Evolutionary conservation across 2,797 vertebrate genomes (phyloP).

Genomic region (Gobio occitaniae): DNA sequence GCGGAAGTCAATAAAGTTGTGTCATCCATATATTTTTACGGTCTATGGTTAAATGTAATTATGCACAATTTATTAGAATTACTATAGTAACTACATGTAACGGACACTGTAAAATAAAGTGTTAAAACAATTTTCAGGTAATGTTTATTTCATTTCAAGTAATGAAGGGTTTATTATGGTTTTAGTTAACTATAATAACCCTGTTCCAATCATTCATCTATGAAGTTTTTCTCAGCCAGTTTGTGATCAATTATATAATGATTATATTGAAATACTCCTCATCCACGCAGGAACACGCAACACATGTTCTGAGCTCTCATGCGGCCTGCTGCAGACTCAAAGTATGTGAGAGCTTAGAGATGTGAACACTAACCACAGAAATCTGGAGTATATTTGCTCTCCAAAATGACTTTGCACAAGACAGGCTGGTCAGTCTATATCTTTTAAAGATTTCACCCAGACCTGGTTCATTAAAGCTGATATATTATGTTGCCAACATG

Average conservation of each 20-base stretch:
- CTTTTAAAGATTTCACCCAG: conserved; percentile 29
- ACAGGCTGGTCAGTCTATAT: neutral
- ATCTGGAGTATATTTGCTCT: conserved; percentile 81
- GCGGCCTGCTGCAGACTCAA: neutral
- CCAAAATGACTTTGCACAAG: conserved; percentile 31
- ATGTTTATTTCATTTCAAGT: neutral
- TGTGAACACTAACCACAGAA: conserved; percentile 65
- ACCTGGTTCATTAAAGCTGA: conserved; percentile 4
- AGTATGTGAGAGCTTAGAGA: neutral
- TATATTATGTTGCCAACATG: conserved; percentile 4
- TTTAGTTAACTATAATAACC: neutral
- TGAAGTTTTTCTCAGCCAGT: neutral
- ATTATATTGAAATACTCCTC: neutral
- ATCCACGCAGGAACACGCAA: neutral
- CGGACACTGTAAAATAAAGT: too few relatives aligned
- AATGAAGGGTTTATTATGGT: neutral
- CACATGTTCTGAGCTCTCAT: neutral
- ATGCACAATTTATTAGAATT: too few relatives aligned
- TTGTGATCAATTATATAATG: neutral
- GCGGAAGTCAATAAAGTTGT: too few relatives aligned
- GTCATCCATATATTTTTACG: too few relatives aligned
- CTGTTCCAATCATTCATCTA: neutral
- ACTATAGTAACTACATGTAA: too few relatives aligned
- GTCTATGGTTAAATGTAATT: too few relatives aligned
- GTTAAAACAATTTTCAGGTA: too few relatives aligned